These are phyloP conservation scores for Nothura maculosa DNA, from an alignment of 2,797 vertebrate genomes.

Conservation along the genomic window DNA sequence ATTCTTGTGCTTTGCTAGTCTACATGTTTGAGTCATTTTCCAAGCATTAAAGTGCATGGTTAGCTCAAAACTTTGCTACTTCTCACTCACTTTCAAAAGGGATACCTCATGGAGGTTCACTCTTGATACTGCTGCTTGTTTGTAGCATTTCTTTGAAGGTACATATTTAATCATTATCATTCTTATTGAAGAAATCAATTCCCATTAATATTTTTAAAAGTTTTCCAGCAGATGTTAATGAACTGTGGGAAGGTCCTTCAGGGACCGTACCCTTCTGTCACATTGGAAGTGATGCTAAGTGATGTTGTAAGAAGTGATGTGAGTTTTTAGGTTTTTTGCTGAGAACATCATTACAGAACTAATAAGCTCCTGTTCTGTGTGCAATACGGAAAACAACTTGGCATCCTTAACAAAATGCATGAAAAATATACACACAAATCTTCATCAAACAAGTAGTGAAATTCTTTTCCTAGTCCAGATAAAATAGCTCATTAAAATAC, in stretches of 20 bases:
- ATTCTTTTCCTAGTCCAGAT: background rate
- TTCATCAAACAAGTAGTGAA: background rate
- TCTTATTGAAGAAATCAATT: conserved; percentile 41
- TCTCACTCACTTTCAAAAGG: background rate
- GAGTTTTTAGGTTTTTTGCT: background rate
- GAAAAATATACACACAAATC: background rate
- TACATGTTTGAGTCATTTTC: background rate
- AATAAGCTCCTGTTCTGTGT: background rate
- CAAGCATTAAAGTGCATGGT: background rate
- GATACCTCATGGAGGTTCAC: background rate
- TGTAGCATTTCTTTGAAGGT: background rate
- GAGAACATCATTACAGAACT: background rate
- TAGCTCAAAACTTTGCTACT: background rate
- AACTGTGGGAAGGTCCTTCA: conserved; percentile 15
- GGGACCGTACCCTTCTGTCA: background rate
- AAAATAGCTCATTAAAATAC: background rate
- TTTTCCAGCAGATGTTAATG: background rate
- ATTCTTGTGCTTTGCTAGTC: background rate
- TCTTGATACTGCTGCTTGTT: background rate
- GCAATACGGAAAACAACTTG: background rate
- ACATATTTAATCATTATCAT: conserved; percentile 9
- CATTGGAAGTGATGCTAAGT: background rate
- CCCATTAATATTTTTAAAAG: conserved; percentile 19
- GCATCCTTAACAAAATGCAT: background rate
- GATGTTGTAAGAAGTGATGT: background rate